phyloP scores from a whole-genome alignment of 2,113 vertebrate genomes.

The Ageneiosus marmoratus region DNA sequence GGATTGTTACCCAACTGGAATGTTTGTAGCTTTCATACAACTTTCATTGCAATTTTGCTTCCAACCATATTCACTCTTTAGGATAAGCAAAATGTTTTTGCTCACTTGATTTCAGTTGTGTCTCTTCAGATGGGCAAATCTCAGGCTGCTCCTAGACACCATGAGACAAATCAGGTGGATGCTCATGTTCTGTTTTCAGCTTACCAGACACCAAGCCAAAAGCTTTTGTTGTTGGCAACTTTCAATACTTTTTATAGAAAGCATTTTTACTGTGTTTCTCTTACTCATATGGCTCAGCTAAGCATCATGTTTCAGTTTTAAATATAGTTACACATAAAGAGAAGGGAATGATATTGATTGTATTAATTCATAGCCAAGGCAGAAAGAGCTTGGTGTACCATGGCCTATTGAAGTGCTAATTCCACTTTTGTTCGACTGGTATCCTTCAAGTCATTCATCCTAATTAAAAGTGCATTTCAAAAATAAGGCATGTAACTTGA shows the following conservation, averaged over 20 bases:
- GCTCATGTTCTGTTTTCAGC: neutral
- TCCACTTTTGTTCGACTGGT: neutral
- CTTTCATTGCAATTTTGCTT: constrained; percentile 64
- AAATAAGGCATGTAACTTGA: neutral
- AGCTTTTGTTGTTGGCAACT: neutral
- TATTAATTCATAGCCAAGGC: neutral
- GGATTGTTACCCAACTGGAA: constrained; percentile 54
- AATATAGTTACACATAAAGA: neutral
- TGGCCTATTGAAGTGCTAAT: neutral
- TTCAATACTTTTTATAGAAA: neutral
- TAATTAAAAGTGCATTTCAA: neutral
- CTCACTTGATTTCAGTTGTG: constrained; percentile 34
- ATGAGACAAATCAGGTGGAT: neutral
- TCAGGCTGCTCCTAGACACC: neutral
- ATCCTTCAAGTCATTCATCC: neutral
- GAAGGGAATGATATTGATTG: neutral
- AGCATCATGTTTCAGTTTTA: neutral
- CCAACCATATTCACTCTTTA: constrained; percentile 62
- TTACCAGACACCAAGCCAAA: neutral
- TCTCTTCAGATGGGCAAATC: neutral
- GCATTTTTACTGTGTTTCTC: neutral
- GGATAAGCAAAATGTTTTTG: constrained; percentile 39
- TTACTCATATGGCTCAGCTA: neutral
- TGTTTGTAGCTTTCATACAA: constrained; percentile 68
- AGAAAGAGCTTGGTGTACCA: neutral